Evolutionary conservation across 2,888 invertebrate genomes (phyloP), one percentile per base, ranked within the genome.

Genomic region (Meta bourneti): DNA sequence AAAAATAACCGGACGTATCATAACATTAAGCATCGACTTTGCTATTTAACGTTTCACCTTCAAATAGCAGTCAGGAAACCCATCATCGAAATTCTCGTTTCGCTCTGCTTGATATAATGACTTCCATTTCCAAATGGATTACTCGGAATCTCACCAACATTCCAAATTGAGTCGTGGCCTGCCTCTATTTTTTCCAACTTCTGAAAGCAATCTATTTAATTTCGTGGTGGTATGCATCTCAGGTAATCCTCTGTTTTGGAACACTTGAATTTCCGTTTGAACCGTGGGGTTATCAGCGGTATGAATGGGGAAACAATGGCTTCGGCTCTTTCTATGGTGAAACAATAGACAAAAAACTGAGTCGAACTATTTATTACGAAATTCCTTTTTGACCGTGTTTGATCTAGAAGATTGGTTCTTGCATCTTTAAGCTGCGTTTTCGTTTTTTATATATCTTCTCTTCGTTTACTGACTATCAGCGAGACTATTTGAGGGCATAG

Each of bases 61-160:
- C 34, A 69, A 69, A 69, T 34, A 34, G 34, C 1, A 34, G 34
- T 34, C 34, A 34, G 34, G 34, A 34, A 34, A 34, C 11, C 49
- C 19, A 49, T 48, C 81, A 70, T 81, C 81, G 48, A 20, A 81
- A 81, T 81, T 2, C 72, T n/a, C 74, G 83, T 54, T 77, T 69
- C 85, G 85, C 75, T 85, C 85, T 77, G 77, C 16, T 85, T 75
- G 79, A 87, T 52, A 72, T 79, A 79, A 87, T 87, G 72, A 72
- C 54, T 70, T 48, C 70, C 48, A 72, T 72, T 79, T 72, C 85
- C 49, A 86, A 78, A 78, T 69, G 72, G 71, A n/a, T 13, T 16
- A 11, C 71, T 16, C 11, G 48, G 34, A 34, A 34, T 34, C 34
- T 34, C 34, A 34, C 34, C 34, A 34, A 34, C 34, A 34, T 34